Conservation (phyloP, 2,113 vertebrate genomes). For the Pyxicephalus adspersus region DNA sequence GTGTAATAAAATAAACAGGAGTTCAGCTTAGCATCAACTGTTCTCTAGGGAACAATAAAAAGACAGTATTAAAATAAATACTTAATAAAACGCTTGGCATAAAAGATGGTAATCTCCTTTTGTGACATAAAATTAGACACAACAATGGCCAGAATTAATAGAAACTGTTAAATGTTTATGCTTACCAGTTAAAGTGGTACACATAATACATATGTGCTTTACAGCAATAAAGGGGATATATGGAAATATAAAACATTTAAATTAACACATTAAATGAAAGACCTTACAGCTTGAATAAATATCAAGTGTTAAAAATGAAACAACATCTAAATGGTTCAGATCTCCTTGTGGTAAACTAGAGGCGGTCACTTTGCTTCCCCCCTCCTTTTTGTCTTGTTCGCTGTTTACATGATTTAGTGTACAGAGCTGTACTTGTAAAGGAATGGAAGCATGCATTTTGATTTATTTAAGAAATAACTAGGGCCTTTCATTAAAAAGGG, state of each 20-base stretch:
- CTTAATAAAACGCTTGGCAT: background rate
- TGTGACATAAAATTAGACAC: background rate
- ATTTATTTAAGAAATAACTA: no score
- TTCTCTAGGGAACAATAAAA: slow-evolving; percentile 1
- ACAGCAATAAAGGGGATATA: background rate
- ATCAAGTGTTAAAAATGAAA: no score
- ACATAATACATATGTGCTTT: slow-evolving; percentile 10
- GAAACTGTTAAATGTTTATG: slow-evolving; percentile 14
- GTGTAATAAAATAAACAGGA: background rate
- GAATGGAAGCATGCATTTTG: no score
- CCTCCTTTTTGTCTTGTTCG: no score
- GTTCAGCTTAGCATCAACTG: background rate
- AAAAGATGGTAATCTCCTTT: background rate
- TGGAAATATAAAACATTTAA: background rate
- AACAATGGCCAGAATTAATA: slow-evolving; percentile 19
- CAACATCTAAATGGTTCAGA: no score
- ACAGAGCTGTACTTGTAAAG: no score
- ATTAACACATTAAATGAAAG: background rate
- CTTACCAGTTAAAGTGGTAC: background rate
- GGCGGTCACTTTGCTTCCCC: no score
- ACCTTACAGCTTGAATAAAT: background rate
- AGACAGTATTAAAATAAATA: slow-evolving; percentile 4
- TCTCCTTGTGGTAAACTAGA: no score
- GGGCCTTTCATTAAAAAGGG: no score
- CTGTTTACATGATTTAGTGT: no score